Evolutionary conservation across 2,113 vertebrate genomes (phyloP).

Genomic region (Prionailurus viverrinus): DNA sequence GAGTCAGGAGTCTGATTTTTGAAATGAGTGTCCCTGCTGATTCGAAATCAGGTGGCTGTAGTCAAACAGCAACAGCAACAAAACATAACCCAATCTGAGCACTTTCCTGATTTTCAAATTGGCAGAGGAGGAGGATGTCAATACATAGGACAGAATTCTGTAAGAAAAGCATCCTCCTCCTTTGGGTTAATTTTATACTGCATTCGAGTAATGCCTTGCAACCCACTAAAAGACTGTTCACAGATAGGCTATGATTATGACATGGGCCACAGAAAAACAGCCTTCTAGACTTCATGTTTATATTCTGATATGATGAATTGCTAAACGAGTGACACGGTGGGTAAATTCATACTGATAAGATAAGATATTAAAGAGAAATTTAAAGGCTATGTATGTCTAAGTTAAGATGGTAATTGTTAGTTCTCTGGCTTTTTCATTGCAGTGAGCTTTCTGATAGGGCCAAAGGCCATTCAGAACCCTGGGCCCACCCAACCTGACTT

Average conservation of each 20-base stretch:
- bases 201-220: not conserved
- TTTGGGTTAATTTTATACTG: not conserved
- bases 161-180: not conserved
- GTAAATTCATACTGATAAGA: not conserved
- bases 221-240: not conserved
- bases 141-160: not conserved
- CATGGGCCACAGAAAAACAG: not conserved
- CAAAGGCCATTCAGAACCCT: not conserved
- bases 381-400: not conserved
- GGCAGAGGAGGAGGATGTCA: not conserved
- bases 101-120: not conserved
- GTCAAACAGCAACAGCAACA: not conserved
- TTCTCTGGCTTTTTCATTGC: not conserved
- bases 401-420: not conserved
- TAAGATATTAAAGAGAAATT: constrained; percentile 19
- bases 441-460: not conserved
- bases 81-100: not conserved
- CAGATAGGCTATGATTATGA: not conserved
- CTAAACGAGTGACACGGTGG: not conserved
- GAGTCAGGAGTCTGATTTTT: not conserved
- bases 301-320: not conserved
- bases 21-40: not conserved
- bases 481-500: not conserved
- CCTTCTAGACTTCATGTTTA: not conserved
- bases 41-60: not conserved